Evolutionary conservation across 1,140 invertebrate species (phyloP).

Genomic region (Phthorimaea operculella): DNA sequence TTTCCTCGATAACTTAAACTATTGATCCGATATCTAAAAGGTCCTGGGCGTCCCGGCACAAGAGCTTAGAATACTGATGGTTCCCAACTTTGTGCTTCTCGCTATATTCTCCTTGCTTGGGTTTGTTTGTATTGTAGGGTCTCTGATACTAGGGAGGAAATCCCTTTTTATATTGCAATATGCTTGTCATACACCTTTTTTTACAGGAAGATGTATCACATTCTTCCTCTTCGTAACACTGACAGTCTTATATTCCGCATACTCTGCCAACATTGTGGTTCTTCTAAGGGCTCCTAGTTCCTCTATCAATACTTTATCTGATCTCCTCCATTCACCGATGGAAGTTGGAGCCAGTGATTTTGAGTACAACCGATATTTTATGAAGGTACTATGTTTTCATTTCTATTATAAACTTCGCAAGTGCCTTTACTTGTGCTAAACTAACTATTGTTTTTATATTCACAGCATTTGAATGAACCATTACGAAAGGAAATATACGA

Average conservation of each 20-base stretch:
- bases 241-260: slow-evolving; percentile 49
- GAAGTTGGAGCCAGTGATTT: slow-evolving; percentile 33
- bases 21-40: neutral
- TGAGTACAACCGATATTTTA: slow-evolving; percentile 47
- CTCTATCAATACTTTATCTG: slow-evolving; percentile 65
- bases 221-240: slow-evolving; percentile 58
- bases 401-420: neutral
- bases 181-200: too few relatives aligned
- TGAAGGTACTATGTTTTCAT: slow-evolving; percentile 22
- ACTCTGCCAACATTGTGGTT: slow-evolving; percentile 72
- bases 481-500: neutral
- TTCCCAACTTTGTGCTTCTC: too few relatives aligned
- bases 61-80: too few relatives aligned
- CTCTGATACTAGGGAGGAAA: too few relatives aligned
- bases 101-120: too few relatives aligned
- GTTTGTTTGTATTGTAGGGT: too few relatives aligned
- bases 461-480: neutral
- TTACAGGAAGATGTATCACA: slow-evolving; percentile 71
- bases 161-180: too few relatives aligned
- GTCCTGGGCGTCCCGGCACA: too few relatives aligned
- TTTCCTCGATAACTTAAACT: neutral
- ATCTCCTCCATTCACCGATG: slow-evolving; percentile 61
- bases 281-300: slow-evolving; percentile 69
- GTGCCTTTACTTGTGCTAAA: neutral
- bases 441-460: neutral